A percentile compares a stretch with the other conserved stretches of the same genome.
Conservation (phyloP, 2,797 vertebrate species). For the Brachymystax lenok region DNA sequence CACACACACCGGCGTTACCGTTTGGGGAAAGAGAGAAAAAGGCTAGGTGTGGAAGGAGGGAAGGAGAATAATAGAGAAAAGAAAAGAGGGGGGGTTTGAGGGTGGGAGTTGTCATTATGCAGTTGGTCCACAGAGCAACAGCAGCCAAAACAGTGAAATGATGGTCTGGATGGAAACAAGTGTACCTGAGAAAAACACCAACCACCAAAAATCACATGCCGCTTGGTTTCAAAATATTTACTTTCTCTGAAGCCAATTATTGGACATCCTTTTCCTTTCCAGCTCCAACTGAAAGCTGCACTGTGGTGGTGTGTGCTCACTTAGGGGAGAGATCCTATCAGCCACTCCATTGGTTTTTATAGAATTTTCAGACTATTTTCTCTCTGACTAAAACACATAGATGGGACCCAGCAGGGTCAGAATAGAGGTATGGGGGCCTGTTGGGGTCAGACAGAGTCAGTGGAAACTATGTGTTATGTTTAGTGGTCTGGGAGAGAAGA, state of each 20-base stretch:
- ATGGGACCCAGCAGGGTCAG: constrained; percentile 19
- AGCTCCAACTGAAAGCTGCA: constrained; percentile 26
- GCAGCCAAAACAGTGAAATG: constrained; percentile 42
- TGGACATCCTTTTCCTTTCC: constrained; percentile 25
- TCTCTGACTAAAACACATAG: neutral
- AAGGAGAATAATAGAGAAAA: constrained; percentile 26
- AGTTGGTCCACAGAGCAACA: constrained; percentile 57
- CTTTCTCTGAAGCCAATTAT: constrained; percentile 40
- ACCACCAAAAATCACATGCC: constrained; percentile 23
- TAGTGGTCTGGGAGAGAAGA: constrained; percentile 38
- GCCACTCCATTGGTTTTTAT: constrained; percentile 20
- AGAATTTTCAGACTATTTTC: constrained; percentile 10
- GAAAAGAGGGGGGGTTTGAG: constrained; percentile 27
- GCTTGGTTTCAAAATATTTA: constrained; percentile 52
- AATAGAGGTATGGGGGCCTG: constrained; percentile 20
- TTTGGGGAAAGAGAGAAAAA: constrained; percentile 30
- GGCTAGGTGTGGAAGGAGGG: constrained; percentile 36
- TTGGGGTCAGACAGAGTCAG: constrained; percentile 28
- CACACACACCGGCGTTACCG: constrained; percentile 54
- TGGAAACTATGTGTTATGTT: constrained; percentile 53
- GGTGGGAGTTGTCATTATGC: constrained; percentile 42
- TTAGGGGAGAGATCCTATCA: constrained; percentile 14
- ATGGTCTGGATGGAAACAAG: constrained; percentile 51
- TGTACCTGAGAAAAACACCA: constrained; percentile 42
- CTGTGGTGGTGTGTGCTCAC: neutral